Evolutionary conservation across 2,797 vertebrate genomes (phyloP).

Genomic region (Fratercula arctica): DNA sequence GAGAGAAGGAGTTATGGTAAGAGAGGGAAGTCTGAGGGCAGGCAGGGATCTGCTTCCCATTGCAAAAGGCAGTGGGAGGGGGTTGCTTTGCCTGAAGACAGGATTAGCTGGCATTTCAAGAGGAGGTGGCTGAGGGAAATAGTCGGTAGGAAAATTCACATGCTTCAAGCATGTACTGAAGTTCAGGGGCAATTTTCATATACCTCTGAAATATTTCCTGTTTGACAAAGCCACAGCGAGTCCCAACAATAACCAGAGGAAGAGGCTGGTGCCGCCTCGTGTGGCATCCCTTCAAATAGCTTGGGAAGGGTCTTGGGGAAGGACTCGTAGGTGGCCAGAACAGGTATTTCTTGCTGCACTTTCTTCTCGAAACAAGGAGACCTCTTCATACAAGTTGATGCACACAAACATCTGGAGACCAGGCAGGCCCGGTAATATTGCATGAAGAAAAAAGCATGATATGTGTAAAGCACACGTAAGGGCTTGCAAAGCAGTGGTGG

Average conservation of each 20-base stretch:
- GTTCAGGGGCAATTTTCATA: neutral
- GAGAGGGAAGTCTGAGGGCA: neutral
- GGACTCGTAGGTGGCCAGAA: neutral
- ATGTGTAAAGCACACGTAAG: neutral
- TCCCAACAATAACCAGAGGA: neutral
- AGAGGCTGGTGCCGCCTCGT: accelerated
- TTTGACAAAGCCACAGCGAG: neutral
- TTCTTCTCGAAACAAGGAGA: neutral
- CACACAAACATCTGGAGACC: neutral
- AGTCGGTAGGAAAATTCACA: neutral
- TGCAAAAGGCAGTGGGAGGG: neutral
- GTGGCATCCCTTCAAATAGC: neutral
- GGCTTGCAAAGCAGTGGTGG: neutral
- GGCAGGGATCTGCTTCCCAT: neutral
- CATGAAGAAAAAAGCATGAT: neutral
- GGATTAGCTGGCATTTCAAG: neutral
- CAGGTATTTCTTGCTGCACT: neutral
- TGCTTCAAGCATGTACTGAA: neutral
- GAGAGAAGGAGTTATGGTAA: neutral
- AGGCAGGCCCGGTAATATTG: too few relatives aligned
- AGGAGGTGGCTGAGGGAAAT: neutral
- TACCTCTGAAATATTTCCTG: neutral
- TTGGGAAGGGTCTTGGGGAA: accelerated
- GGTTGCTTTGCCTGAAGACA: neutral
- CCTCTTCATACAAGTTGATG: neutral